A percentile compares a stretch with the other conserved stretches of the same genome.
These are phyloP conservation scores for Eulemur mongoz DNA, from an alignment of 2,797 vertebrate species.

Conservation along the genomic window DNA sequence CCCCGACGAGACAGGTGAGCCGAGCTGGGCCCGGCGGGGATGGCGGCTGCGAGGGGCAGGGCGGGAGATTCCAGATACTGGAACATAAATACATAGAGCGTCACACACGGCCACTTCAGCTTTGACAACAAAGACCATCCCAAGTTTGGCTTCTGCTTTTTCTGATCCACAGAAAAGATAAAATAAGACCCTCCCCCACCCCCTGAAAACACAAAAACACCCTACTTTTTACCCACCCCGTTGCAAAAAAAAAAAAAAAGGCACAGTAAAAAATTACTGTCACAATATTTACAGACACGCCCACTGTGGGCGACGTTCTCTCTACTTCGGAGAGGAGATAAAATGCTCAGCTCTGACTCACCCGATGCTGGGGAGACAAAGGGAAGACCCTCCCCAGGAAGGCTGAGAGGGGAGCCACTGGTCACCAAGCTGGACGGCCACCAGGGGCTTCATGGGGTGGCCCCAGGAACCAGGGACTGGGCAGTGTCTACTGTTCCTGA, in stretches of 20 bases:
- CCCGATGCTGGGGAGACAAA: background rate
- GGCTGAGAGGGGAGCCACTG: background rate
- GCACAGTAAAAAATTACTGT: conserved; percentile 95
- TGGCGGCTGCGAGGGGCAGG: conserved; percentile 50
- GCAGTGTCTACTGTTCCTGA: background rate
- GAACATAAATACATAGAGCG: conserved; percentile 90
- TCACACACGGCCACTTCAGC: conserved; percentile 78
- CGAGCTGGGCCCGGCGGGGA: background rate
- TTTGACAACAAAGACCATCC: conserved; percentile 83
- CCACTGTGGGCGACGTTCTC: conserved; percentile 95
- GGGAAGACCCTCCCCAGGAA: background rate
- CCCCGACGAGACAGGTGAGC: background rate
- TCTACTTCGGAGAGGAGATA: conserved; percentile 79
- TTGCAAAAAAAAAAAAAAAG: conserved; percentile 84
- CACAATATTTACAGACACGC: conserved; percentile 91
- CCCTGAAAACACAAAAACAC: conserved; percentile 66
- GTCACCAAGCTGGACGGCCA: background rate
- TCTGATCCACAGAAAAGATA: conserved; percentile 90
- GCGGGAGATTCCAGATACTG: conserved; percentile 92
- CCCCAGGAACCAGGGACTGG: no score
- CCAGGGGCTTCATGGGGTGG: background rate
- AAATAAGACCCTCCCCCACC: conserved; percentile 66
- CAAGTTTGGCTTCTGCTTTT: conserved; percentile 78
- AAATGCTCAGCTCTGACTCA: conserved; percentile 62
- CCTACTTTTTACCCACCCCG: conserved; percentile 74